Evolutionary conservation across 2,797 vertebrate species (phyloP), one percentile per base, ranked within the genome.

Genomic region (Gallinago stenura): DNA sequence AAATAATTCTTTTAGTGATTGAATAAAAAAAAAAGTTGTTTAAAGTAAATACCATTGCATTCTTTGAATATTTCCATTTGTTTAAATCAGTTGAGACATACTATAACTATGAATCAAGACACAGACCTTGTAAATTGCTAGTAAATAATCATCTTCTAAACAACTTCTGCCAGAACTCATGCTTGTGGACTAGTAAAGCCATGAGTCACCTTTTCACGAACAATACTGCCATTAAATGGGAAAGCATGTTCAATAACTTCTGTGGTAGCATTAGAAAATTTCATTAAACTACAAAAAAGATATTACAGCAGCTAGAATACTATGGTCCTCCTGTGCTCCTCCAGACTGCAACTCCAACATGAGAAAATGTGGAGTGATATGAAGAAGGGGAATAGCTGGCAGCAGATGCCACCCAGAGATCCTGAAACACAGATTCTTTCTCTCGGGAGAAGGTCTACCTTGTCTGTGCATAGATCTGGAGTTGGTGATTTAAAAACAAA

Each of bases 131-230:
- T 10, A 53, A 92, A 77, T 31, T 61, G 9, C 15, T 50, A 21
- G 31, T 25, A 83, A 92, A 62, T 71, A 30, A 46, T 48, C 12
- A 46, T 19, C 7, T 78, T 78, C 86, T 83, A 43, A 65, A 11
- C 6, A 13, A 2, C 8, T 78, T 76, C 50, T 75, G 16, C 41
- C 18, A 50, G 33, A 68, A 56, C 16, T 76, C 25, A 41, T 33
- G 18, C 3, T 28, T 0, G 0, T 50, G 20, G 50, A 25, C 20
- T 71, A 62, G 5, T 12, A 85, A 73, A 80, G 7, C 26, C 8
- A 20, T 28, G 28, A 64, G 41, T 53, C 33, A 69, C 28, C 4
- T 50, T 4, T 20, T 78, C n/a, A 25, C 1, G 1, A 50, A 4
- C 5, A 62, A 0, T 5, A 22, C 9, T 10, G 1, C 9, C 77